Conservation (phyloP, 2,888 invertebrate genomes). For the Mantis religiosa region DNA sequence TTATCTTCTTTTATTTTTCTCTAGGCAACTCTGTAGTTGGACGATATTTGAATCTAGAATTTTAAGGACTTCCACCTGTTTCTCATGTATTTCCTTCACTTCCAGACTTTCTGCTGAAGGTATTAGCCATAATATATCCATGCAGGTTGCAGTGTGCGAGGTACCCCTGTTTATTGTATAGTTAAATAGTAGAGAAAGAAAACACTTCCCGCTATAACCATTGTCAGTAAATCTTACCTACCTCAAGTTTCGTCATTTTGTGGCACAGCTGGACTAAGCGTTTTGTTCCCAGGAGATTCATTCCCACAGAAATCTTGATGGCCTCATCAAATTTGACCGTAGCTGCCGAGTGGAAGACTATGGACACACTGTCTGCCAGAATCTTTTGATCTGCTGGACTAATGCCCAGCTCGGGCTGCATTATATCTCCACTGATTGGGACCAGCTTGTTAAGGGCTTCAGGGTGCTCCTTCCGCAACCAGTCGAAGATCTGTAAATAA, state of each 20-base stretch:
- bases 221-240: slow-evolving; percentile 38
- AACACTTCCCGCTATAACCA: no score
- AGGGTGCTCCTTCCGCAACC: slow-evolving; percentile 53
- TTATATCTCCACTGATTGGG: slow-evolving; percentile 61
- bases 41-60: no score
- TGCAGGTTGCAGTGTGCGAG: no score
- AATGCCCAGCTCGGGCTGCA: slow-evolving; percentile 56
- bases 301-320: slow-evolving; percentile 64
- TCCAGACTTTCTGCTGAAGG: no score
- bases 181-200: no score
- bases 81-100: no score
- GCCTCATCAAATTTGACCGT: slow-evolving; percentile 79
- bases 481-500: slow-evolving; percentile 55
- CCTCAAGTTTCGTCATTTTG: slow-evolving; percentile 63
- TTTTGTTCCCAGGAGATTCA: slow-evolving; percentile 72
- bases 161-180: no score
- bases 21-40: no score
- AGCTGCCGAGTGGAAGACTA: slow-evolving; percentile 80
- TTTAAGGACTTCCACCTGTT: no score
- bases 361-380: slow-evolving; percentile 58
- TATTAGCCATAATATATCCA: no score
- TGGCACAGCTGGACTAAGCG: slow-evolving; percentile 66
- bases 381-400: slow-evolving; percentile 49
- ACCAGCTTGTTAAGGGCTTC: slow-evolving; percentile 58
- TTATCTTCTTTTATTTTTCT: no score